phyloP scores from a whole-genome alignment of 2,797 vertebrate genomes.

The Acipenser ruthenus region DNA sequence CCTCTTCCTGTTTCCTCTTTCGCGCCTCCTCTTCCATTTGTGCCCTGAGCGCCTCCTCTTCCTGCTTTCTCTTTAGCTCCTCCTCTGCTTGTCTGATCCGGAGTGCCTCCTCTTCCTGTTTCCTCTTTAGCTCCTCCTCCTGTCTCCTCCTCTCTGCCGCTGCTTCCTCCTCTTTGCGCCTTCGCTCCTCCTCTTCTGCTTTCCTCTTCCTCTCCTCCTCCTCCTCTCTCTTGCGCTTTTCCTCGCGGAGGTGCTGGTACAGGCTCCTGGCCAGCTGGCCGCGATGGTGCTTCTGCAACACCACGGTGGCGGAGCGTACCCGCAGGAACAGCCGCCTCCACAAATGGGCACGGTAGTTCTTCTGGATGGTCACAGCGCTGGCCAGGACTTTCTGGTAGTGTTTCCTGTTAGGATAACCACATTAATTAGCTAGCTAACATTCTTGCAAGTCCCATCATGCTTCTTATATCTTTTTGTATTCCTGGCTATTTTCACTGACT shows the following conservation, averaged over 20 bases:
- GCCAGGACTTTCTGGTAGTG: slow-evolving; percentile 66
- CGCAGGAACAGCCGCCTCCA: slow-evolving; percentile 67
- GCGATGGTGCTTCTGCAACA: slow-evolving; percentile 78
- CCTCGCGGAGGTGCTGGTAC: slow-evolving; percentile 58
- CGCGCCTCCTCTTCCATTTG: slow-evolving; percentile 20
- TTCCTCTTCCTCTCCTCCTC: slow-evolving; percentile 42
- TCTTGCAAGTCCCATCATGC: too few relatives aligned
- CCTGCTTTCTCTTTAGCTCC: slow-evolving; percentile 12
- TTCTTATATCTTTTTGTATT: too few relatives aligned
- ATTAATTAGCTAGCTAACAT: too few relatives aligned
- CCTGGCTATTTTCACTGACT: too few relatives aligned
- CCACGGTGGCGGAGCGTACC: slow-evolving; percentile 59
- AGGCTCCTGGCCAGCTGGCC: slow-evolving; percentile 64
- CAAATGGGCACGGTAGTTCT: slow-evolving; percentile 79
- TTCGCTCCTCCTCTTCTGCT: slow-evolving; percentile 48
- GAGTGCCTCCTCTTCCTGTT: slow-evolving; percentile 16
- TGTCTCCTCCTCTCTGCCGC: slow-evolving; percentile 48
- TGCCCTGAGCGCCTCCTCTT: slow-evolving; percentile 45
- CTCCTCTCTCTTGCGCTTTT: slow-evolving; percentile 53
- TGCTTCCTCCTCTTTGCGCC: slow-evolving; percentile 40
- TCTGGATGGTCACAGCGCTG: slow-evolving; percentile 78
- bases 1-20: slow-evolving; percentile 22
- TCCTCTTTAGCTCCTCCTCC: slow-evolving; percentile 42
- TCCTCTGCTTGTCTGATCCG: background rate
- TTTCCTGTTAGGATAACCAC: slow-evolving; percentile 55